Evolutionary conservation across 2,888 invertebrate species (phyloP).

Genomic region (Spialia ferax): DNA sequence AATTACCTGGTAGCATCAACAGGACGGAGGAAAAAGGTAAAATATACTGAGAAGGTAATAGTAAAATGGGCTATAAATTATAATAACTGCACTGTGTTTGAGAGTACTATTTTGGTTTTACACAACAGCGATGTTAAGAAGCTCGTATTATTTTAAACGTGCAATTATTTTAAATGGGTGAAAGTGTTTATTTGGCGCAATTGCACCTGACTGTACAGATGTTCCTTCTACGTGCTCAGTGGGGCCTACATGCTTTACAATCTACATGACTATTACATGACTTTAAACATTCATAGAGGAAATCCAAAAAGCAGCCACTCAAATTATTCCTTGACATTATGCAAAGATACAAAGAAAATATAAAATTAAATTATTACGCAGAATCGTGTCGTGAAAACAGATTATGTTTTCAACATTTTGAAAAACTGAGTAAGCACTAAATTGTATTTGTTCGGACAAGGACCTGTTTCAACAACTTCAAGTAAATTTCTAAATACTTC

Average conservation of each 20-base stretch:
- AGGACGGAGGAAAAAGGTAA: background rate
- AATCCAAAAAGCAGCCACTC: background rate
- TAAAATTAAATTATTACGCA: too few species aligned
- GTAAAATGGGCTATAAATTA: slow-evolving; percentile 2
- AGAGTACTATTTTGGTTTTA: slow-evolving; percentile 28
- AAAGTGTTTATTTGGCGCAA: slow-evolving; percentile 37
- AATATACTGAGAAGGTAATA: background rate
- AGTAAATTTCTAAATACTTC: too few species aligned
- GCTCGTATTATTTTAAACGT: slow-evolving; percentile 41
- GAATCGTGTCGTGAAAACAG: too few species aligned
- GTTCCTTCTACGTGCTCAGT: background rate
- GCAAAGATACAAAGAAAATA: too few species aligned
- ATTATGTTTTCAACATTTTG: too few species aligned
- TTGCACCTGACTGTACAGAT: background rate
- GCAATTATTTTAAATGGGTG: slow-evolving; percentile 42
- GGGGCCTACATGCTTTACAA: background rate
- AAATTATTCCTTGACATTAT: too few species aligned
- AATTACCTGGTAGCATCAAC: background rate
- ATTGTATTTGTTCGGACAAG: too few species aligned
- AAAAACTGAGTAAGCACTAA: too few species aligned
- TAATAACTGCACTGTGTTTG: slow-evolving; percentile 1
- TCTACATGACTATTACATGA: background rate
- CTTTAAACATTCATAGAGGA: too few species aligned
- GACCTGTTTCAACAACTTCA: too few species aligned
- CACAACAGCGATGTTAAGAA: slow-evolving; percentile 33